Evolutionary conservation across 2,113 vertebrate genomes (phyloP).

Genomic region (Apodemus speciosus): DNA sequence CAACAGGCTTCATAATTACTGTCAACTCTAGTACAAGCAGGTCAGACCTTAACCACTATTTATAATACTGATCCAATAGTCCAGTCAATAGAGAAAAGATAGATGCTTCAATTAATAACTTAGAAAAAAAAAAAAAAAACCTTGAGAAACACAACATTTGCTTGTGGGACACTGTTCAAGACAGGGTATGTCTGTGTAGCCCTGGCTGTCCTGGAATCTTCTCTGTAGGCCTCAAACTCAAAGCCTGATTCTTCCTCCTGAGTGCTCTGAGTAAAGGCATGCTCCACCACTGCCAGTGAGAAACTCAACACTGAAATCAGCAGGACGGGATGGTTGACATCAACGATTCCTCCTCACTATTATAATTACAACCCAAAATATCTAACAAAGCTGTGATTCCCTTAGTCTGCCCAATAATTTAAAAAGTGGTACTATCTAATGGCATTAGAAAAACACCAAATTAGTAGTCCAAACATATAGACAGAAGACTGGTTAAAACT

Average conservation of each 20-base stretch:
- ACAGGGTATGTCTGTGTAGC: not conserved
- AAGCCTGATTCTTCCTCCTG: not conserved
- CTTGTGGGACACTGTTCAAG: not conserved
- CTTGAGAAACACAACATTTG: not conserved
- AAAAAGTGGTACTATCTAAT: not conserved
- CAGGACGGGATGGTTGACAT: not conserved
- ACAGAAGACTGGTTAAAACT: not conserved
- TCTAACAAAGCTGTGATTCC: not conserved
- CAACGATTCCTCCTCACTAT: not conserved
- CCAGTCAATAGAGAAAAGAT: not conserved
- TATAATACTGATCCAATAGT: not conserved
- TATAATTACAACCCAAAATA: not conserved
- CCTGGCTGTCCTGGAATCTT: not conserved
- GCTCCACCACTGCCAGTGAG: not conserved
- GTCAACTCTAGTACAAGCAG: not conserved
- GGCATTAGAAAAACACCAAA: not conserved
- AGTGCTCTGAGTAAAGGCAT: not conserved
- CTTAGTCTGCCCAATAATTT: not conserved
- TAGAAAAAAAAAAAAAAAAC: not conserved
- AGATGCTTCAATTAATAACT: not conserved
- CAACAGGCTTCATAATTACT: not conserved
- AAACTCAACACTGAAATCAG: not conserved
- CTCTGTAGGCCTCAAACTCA: not conserved
- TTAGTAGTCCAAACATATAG: not conserved
- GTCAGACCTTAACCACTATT: not conserved